Percentiles rank a stretch among this genome's conserved stretches.
phyloP scores from a whole-genome alignment of 2,888 invertebrate species.

The Stenichneumon culpator region DNA sequence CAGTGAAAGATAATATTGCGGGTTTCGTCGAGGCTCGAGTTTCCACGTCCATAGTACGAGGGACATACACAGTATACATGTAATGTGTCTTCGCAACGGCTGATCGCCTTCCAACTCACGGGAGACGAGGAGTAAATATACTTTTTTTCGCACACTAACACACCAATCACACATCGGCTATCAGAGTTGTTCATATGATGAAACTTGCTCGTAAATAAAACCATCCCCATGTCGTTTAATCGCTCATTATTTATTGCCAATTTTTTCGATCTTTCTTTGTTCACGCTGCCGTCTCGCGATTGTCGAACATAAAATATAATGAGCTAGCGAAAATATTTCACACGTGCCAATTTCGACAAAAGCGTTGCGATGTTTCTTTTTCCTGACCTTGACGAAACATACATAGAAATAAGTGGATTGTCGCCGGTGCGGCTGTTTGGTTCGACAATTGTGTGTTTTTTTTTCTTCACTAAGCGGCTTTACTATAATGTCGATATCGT shows the following conservation, averaged over 20 bases:
- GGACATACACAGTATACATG: conserved; percentile 1
- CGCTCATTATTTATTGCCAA: background rate
- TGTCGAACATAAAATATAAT: background rate
- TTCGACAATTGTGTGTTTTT: background rate
- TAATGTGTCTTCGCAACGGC: conserved; percentile 46
- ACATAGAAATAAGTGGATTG: background rate
- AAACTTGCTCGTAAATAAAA: conserved; percentile 31
- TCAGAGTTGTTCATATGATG: background rate
- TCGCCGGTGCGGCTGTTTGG: background rate
- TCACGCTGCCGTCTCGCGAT: background rate
- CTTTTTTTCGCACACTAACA: background rate
- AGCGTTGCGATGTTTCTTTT: background rate
- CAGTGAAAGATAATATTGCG: conserved; percentile 59
- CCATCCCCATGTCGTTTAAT: conserved; percentile 13
- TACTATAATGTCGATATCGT: background rate
- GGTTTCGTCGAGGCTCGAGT: background rate
- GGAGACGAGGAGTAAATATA: conserved; percentile 55
- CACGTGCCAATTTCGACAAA: background rate
- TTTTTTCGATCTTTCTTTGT: background rate
- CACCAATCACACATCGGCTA: background rate
- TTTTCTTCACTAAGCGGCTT: background rate
- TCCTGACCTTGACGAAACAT: background rate
- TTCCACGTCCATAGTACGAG: background rate
- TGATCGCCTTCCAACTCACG: conserved; percentile 52
- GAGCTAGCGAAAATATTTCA: background rate